Conservation (phyloP, 2,113 vertebrate species). For the Cricetomys ansorgei region DNA sequence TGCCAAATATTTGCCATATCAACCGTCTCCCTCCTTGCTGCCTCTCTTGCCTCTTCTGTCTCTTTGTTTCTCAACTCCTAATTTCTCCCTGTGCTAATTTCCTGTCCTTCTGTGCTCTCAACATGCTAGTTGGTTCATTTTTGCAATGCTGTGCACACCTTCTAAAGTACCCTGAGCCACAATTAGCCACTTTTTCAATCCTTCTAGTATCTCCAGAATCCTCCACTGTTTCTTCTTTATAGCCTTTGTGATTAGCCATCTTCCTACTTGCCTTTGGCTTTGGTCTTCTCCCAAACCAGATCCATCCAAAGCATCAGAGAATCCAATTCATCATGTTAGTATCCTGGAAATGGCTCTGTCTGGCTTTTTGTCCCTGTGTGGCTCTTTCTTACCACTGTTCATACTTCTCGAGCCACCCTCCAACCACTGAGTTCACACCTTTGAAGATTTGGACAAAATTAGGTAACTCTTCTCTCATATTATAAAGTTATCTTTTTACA, state of each 20-base stretch:
- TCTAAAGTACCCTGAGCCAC: background rate
- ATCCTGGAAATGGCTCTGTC: background rate
- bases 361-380: background rate
- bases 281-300: background rate
- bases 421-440: background rate
- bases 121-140: background rate
- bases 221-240: background rate
- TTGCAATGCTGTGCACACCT: background rate
- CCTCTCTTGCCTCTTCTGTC: background rate
- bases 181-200: background rate
- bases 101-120: background rate
- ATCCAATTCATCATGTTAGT: too few relatives aligned
- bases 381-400: accelerated
- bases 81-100: conserved; percentile 12
- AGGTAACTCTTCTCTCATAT: background rate
- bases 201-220: background rate
- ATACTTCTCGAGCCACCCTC: background rate
- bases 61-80: conserved; percentile 38
- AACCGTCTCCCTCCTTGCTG: background rate
- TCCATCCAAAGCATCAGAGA: background rate
- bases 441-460: background rate
- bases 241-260: background rate
- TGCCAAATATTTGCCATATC: background rate
- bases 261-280: background rate
- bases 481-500: background rate